These are phyloP conservation scores for Phyllostomus discolor DNA, from an alignment of 2,113 vertebrate genomes.

Conservation along the genomic window DNA sequence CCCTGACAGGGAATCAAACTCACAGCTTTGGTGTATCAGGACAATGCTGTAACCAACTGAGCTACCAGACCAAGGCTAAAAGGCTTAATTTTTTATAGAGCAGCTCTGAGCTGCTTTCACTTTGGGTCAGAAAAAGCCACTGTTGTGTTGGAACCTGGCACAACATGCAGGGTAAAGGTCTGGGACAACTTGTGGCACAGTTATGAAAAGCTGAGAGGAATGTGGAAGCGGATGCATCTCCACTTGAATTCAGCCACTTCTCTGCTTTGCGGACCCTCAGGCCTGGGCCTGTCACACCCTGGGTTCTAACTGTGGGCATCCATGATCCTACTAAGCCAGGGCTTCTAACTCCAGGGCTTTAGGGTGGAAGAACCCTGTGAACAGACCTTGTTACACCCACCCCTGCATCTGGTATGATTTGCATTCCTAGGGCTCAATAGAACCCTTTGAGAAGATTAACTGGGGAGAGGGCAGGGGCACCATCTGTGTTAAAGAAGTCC, in stretches of 20 bases:
- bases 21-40: neutral
- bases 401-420: neutral
- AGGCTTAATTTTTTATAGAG: neutral
- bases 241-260: neutral
- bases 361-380: neutral
- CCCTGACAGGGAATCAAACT: neutral
- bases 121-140: constrained; percentile 42
- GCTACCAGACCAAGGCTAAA: neutral
- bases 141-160: constrained; percentile 8
- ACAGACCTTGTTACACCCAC: neutral
- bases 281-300: neutral
- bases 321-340: neutral
- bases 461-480: neutral
- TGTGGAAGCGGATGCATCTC: neutral
- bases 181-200: neutral
- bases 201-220: neutral
- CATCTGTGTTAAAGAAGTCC: neutral
- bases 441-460: neutral
- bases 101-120: neutral
- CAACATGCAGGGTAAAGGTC: constrained; percentile 4
- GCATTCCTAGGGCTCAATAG: neutral
- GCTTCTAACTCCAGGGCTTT: neutral
- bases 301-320: neutral
- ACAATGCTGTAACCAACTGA: neutral
- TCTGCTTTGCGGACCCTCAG: neutral